These are phyloP conservation scores for Mastomys natalensis DNA, from an alignment of 2,113 vertebrate genomes.

Conservation along the genomic window DNA sequence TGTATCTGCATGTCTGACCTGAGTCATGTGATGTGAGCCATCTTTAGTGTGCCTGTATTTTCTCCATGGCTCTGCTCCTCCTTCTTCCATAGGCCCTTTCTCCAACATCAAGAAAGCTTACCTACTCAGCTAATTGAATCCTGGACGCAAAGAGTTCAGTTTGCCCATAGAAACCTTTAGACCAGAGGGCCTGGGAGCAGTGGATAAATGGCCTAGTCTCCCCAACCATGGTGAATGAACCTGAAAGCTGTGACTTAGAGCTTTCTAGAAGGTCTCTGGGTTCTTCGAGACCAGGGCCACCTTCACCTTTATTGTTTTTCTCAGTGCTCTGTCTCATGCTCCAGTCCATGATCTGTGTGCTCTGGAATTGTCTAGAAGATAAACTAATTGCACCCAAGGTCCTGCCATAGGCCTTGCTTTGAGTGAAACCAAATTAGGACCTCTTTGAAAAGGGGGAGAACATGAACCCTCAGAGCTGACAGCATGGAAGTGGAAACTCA, in stretches of 20 bases:
- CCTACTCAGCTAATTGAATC: neutral
- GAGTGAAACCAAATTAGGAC: neutral
- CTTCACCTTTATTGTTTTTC: neutral
- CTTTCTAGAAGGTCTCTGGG: neutral
- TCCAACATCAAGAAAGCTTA: neutral
- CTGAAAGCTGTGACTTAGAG: neutral
- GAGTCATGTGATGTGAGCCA: neutral
- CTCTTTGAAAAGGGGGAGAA: neutral
- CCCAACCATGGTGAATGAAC: neutral
- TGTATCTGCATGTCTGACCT: neutral
- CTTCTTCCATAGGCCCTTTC: neutral
- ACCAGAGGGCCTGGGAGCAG: neutral
- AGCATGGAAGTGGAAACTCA: neutral
- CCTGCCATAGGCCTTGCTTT: neutral
- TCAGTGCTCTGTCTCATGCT: neutral
- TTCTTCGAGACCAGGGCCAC: neutral
- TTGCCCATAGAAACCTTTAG: neutral
- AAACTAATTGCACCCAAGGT: neutral
- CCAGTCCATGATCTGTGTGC: neutral
- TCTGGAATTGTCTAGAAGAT: neutral
- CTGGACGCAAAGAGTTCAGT: neutral
- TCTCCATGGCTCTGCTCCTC: neutral
- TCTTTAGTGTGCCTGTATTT: neutral
- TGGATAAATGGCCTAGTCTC: neutral
- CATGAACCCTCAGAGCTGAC: neutral